phyloP scores from a whole-genome alignment of 1,140 invertebrate species.

The Condylostylus longicornis region DNA sequence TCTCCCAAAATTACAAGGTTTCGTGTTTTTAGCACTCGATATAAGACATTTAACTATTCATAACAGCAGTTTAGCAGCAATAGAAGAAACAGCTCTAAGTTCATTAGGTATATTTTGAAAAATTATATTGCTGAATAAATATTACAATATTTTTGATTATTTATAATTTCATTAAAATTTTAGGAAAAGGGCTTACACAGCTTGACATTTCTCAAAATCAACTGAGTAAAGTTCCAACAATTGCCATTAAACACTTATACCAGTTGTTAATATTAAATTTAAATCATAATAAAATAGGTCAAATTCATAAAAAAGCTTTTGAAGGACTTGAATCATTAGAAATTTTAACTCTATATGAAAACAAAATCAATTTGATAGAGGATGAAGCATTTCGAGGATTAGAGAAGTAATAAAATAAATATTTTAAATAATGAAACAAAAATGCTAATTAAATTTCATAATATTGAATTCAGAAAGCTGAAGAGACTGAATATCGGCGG shows the following conservation, averaged over 20 bases:
- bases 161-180: constrained; percentile 10
- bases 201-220: constrained; percentile 70
- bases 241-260: constrained; percentile 60
- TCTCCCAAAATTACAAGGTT: constrained; percentile 64
- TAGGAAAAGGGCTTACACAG: constrained; percentile 67
- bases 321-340: constrained; percentile 69
- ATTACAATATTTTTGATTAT: not conserved
- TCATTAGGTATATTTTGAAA: constrained; percentile 50
- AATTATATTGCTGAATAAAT: not conserved
- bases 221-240: constrained; percentile 57
- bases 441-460: not conserved
- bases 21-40: constrained; percentile 71
- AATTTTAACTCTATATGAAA: constrained; percentile 76
- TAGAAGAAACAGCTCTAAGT: constrained; percentile 68
- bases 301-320: constrained; percentile 62
- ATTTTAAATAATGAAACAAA: constrained; percentile 1
- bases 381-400: constrained; percentile 66
- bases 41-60: constrained; percentile 75
- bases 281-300: constrained; percentile 72
- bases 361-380: constrained; percentile 63
- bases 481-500: constrained; percentile 73
- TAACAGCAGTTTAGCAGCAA: constrained; percentile 70
- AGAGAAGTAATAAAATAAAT: constrained; percentile 53
- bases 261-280: constrained; percentile 73
- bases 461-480: constrained; percentile 47